phyloP scores from a whole-genome alignment of 2,888 invertebrate genomes.

The Apeira syringaria region DNA sequence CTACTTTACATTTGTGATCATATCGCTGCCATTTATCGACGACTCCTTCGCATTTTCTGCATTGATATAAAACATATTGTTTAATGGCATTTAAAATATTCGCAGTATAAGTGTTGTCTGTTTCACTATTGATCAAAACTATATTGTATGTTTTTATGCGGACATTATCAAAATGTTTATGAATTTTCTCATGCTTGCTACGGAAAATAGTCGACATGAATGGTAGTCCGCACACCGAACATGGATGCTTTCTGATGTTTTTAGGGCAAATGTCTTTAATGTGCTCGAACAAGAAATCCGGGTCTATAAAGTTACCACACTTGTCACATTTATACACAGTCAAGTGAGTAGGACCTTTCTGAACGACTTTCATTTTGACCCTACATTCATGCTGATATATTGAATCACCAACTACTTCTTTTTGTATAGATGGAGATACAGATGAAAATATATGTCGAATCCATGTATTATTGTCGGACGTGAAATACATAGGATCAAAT shows the following conservation, averaged over 20 bases:
- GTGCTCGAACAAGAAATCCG: conserved; percentile 45
- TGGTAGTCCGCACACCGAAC: conserved; percentile 50
- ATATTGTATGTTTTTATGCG: conserved; percentile 47
- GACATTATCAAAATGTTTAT: conserved; percentile 33
- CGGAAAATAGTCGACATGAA: conserved; percentile 44
- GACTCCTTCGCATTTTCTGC: conserved; percentile 55
- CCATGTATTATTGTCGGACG: conserved; percentile 52
- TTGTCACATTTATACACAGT: conserved; percentile 58
- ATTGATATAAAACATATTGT: conserved; percentile 54
- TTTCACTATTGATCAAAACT: conserved; percentile 50
- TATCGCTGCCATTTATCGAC: conserved; percentile 42
- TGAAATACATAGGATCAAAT: conserved; percentile 58
- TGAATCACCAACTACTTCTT: conserved; percentile 45
- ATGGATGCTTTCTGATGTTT: conserved; percentile 43
- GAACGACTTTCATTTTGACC: conserved; percentile 55
- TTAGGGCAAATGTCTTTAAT: conserved; percentile 40
- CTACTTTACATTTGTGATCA: conserved; percentile 45
- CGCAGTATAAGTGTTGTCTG: conserved; percentile 44
- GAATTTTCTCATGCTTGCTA: conserved; percentile 50
- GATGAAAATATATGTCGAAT: conserved; percentile 52
- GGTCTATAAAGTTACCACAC: conserved; percentile 52
- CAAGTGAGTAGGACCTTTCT: conserved; percentile 45
- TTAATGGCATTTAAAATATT: conserved; percentile 35
- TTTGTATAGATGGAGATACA: conserved; percentile 34
- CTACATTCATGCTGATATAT: conserved; percentile 59